Base-by-base conservation (phyloP, 2,888 invertebrate genomes). In the Callyntrura guangdongensis region DNA sequence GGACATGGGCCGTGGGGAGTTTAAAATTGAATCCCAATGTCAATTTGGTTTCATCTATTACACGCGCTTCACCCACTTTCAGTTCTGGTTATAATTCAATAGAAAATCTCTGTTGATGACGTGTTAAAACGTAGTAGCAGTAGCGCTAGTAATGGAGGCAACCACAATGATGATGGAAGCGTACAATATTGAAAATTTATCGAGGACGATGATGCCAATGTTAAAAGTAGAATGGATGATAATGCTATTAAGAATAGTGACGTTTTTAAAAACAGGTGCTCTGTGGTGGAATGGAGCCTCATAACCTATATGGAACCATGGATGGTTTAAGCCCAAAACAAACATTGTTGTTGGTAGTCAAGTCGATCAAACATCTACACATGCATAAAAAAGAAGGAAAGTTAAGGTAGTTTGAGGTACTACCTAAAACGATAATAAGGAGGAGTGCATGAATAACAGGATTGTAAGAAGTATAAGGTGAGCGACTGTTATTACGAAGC, bases 331-430 rank as follows among this genome's bases (percentile, higher is more conserved):
- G 14, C 20, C 53, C 77, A 14, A 25, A 11, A 12, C n/a, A 20
- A 49, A 49, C 17, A 45, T 25, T 53, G 11, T 53, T 77, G 1
- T 25, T 0, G 2, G 47, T 11, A 79, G 8, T 59, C 79, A 79
- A 79, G 56, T 79, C 79, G 79, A 79, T 56, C 79, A 79, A 79
- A 79, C 79, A 27, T 12, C 4, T 14, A 22, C 4, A 56, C 79
- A 56, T 36, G 36, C 6, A 6, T 36, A 36, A 36, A 36, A 79
- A 56, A 56, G 79, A 8, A 4, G 36, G 36, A 36, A 36, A 36
- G 3, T 36, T 36, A 4, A 36, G 36, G 36, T 36, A 36, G 36
- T 36, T n/a, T 36, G 6, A 36, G 36, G 36, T 36, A 36, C 36
- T 36, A 53, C 53, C 2, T 5, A 53, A 3, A 53, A 12, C 20